phyloP scores from a whole-genome alignment of 1,140 invertebrate genomes.

The Drosophila rufa region DNA sequence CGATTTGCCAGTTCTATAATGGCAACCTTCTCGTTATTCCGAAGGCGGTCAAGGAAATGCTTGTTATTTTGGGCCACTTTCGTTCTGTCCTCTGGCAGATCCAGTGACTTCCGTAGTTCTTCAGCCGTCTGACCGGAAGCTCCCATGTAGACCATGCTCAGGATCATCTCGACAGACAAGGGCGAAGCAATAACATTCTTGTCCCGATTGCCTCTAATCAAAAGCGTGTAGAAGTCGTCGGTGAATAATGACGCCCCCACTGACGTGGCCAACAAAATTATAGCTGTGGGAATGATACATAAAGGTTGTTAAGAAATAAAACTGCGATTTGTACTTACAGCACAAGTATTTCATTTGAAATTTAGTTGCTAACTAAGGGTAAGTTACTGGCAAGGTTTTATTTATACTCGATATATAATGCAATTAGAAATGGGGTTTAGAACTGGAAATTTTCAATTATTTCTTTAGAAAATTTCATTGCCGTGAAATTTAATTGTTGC shows the following conservation, averaged over 20 bases:
- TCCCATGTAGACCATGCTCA: constrained; percentile 87
- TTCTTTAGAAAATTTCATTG: no score
- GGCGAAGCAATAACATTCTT: constrained; percentile 84
- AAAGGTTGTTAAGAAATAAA: not conserved
- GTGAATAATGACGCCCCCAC: not conserved
- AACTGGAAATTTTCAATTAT: no score
- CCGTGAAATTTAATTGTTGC: no score
- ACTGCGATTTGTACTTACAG: not conserved
- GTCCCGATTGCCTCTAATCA: constrained; percentile 15
- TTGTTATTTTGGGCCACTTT: constrained; percentile 45
- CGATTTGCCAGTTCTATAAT: constrained; percentile 66
- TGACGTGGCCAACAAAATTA: not conserved
- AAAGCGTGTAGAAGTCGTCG: not conserved
- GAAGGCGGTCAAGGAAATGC: not conserved
- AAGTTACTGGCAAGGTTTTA: no score
- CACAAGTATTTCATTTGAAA: constrained; percentile 18
- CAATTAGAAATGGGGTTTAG: not conserved
- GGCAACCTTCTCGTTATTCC: constrained; percentile 32
- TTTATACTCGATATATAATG: no score
- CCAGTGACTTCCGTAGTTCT: constrained; percentile 85
- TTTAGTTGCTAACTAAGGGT: not conserved
- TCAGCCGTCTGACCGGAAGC: constrained; percentile 86
- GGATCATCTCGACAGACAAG: constrained; percentile 85
- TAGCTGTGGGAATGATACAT: not conserved
- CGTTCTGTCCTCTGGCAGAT: constrained; percentile 65